phyloP scores from a whole-genome alignment of 2,888 invertebrate species.

The Nephrotoma flavescens region DNA sequence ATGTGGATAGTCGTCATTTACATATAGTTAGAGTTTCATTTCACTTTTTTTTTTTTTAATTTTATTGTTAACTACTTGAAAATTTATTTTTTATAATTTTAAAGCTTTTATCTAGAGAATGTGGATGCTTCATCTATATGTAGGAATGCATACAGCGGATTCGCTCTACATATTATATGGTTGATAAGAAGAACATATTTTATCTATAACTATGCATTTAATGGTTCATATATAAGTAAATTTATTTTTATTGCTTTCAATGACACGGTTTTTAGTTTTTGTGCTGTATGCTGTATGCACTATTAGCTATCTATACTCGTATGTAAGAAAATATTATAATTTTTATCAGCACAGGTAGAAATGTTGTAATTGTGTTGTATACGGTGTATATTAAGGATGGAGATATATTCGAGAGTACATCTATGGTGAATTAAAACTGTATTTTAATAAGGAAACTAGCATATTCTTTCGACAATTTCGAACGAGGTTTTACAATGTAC shows the following conservation, averaged over 20 bases:
- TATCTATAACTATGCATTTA: background rate
- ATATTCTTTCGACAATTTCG: background rate
- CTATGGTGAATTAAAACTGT: background rate
- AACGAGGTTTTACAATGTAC: background rate
- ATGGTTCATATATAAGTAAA: background rate
- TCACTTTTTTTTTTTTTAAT: background rate
- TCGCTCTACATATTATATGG: background rate
- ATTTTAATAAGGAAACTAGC: background rate
- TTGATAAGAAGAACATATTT: background rate
- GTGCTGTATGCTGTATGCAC: background rate
- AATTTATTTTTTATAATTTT: background rate
- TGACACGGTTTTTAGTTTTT: background rate
- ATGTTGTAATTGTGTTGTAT: background rate
- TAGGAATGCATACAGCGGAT: background rate
- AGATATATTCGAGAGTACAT: background rate
- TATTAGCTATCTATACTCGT: background rate
- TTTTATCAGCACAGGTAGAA: background rate
- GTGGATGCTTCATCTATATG: background rate
- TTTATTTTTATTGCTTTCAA: background rate
- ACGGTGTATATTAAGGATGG: background rate
- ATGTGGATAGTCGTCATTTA: background rate
- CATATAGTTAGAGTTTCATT: background rate
- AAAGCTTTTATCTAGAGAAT: background rate
- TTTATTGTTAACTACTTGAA: background rate
- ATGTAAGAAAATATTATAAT: background rate